phyloP scores from a whole-genome alignment of 2,888 invertebrate genomes.

The Tricholauxania praeusta region DNA sequence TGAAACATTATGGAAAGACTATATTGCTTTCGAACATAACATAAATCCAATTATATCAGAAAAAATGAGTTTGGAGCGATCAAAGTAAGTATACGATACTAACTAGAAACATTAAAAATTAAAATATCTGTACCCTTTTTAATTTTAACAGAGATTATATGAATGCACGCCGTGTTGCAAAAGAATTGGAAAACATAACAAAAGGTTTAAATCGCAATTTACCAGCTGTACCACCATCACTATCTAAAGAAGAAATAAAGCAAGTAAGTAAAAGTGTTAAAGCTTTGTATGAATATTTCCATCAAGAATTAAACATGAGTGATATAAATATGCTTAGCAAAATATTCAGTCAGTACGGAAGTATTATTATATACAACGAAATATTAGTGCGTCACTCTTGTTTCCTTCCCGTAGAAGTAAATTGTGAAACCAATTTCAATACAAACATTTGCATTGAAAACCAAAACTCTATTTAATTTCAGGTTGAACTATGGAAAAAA shows the following conservation, averaged over 20 bases:
- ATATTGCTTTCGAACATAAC: conserved; percentile 95
- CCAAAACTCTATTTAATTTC: not conserved
- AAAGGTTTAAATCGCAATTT: conserved; percentile 95
- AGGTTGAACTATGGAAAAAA: conserved; percentile 98
- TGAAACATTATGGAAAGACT: conserved; percentile 97
- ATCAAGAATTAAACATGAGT: too few relatives aligned
- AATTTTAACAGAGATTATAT: conserved; percentile 84
- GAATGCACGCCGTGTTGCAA: conserved; percentile 96
- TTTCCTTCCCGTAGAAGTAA: too few relatives aligned
- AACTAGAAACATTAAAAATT: not conserved
- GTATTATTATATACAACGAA: too few relatives aligned
- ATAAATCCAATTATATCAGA: conserved; percentile 87
- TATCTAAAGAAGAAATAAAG: conserved; percentile 89
- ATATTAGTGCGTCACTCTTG: too few relatives aligned
- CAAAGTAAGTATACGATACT: conserved; percentile 66
- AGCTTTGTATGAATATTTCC: too few relatives aligned
- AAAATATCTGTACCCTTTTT: not conserved
- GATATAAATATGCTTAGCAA: too few relatives aligned
- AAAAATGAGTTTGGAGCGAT: conserved; percentile 96
- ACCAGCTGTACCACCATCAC: conserved; percentile 96
- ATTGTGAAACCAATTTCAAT: too few relatives aligned
- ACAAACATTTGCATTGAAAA: too few relatives aligned
- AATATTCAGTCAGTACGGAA: too few relatives aligned
- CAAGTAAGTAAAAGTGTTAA: conserved; percentile 74
- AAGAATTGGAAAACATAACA: conserved; percentile 95